These are phyloP conservation scores for Neogobius melanostomus DNA, from an alignment of 2,113 vertebrate genomes.

Conservation along the genomic window DNA sequence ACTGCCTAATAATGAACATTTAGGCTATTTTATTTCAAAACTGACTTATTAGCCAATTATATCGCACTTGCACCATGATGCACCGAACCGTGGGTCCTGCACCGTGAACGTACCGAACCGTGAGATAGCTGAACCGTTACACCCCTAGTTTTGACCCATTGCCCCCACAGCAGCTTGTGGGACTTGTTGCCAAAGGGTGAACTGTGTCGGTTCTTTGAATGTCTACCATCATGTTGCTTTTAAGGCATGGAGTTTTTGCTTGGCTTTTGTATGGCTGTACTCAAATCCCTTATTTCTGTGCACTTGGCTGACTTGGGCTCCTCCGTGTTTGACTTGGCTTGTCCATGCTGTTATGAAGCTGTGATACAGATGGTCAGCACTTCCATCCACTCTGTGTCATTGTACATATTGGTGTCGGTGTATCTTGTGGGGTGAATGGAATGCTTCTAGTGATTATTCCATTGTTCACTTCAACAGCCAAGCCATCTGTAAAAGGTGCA, in stretches of 20 bases:
- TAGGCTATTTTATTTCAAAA: too few species aligned
- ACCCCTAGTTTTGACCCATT: too few species aligned
- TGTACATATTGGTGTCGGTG: conserved; percentile 72
- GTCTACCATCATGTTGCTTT: conserved; percentile 85
- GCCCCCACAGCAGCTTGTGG: conserved; percentile 60
- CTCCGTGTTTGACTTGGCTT: conserved; percentile 80
- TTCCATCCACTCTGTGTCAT: conserved; percentile 65
- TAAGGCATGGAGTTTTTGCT: conserved; percentile 86
- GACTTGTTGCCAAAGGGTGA: conserved; percentile 94
- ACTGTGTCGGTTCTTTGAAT: conserved; percentile 82
- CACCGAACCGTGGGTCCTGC: too few species aligned
- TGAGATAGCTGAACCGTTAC: too few species aligned
- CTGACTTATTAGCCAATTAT: too few species aligned
- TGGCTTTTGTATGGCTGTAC: conserved; percentile 84
- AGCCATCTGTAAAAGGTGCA: conserved; percentile 65
- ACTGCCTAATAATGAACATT: too few species aligned
- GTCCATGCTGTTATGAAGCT: conserved; percentile 79
- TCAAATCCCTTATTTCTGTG: conserved; percentile 86
- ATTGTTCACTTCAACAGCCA: conserved; percentile 60
- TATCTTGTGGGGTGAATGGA: conserved; percentile 68
- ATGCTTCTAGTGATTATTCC: conserved; percentile 64
- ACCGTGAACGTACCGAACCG: too few species aligned
- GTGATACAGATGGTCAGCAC: conserved; percentile 74
- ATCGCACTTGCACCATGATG: too few species aligned
- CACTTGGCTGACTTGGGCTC: conserved; percentile 78